Conservation (phyloP, 2,888 invertebrate species). For the Ametastegia equiseti region DNA sequence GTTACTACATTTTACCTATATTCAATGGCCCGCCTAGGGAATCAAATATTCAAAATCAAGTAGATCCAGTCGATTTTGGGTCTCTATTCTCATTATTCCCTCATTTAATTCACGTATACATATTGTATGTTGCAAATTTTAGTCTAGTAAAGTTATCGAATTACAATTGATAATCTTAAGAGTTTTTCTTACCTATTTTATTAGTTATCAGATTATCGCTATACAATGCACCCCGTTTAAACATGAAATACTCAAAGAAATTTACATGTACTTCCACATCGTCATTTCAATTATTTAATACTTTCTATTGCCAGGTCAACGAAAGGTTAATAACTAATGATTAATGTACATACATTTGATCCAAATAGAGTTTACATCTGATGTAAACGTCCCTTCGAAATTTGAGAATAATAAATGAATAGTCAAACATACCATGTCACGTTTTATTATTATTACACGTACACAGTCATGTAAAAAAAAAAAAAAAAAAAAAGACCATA, state of each 20-base stretch:
- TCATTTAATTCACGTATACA: not conserved
- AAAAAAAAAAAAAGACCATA: not conserved
- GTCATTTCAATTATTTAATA: not conserved
- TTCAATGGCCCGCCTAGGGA: too few relatives aligned
- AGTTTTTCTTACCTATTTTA: constrained; percentile 24
- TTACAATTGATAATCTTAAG: not conserved
- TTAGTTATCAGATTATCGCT: constrained; percentile 39
- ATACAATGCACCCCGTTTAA: not conserved
- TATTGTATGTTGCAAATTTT: not conserved
- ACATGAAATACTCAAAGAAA: not conserved
- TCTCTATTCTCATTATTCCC: not conserved
- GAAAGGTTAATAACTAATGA: too few relatives aligned
- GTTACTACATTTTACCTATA: too few relatives aligned
- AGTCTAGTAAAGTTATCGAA: not conserved
- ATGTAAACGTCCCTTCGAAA: not conserved
- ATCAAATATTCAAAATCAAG: not conserved
- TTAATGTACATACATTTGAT: not conserved
- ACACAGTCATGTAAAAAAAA: constrained; percentile 15
- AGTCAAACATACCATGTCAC: not conserved
- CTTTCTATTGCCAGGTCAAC: too few relatives aligned
- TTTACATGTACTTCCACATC: not conserved
- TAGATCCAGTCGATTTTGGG: not conserved
- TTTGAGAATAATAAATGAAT: not conserved
- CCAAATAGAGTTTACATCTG: not conserved
- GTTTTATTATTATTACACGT: constrained; percentile 15